Conservation (phyloP, 1,140 invertebrate species). For the Lerema accius region DNA sequence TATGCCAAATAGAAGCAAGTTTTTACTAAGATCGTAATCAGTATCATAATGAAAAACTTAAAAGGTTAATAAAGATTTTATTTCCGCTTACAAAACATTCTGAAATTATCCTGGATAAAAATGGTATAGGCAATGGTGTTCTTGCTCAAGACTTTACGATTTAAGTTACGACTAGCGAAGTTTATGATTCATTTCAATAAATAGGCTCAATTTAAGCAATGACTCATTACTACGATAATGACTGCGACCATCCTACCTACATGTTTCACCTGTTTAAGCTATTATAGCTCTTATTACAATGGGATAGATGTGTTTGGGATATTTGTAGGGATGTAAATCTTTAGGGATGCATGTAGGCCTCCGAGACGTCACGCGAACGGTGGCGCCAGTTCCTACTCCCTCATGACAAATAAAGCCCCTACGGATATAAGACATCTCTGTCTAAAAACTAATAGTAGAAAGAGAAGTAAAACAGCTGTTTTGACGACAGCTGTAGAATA, state of each 20-base stretch:
- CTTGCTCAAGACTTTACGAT: constrained; percentile 21
- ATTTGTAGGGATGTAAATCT: constrained; percentile 4
- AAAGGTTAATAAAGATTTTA: background rate
- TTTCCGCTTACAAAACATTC: background rate
- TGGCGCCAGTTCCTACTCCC: constrained; percentile 57
- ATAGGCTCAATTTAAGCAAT: constrained; percentile 52
- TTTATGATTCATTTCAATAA: constrained; percentile 47
- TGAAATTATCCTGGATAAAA: constrained; percentile 14
- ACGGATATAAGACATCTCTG: constrained; percentile 43
- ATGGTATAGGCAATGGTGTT: constrained; percentile 10
- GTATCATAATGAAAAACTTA: background rate
- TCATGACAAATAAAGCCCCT: constrained; percentile 57
- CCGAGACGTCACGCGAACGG: constrained; percentile 54
- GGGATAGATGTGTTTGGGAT: constrained; percentile 6
- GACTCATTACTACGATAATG: constrained; percentile 66
- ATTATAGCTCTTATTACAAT: constrained; percentile 10
- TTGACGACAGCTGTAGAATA: constrained; percentile 52
- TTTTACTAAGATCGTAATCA: too few species aligned
- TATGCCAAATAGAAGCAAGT: too few species aligned
- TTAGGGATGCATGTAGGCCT: constrained; percentile 9
- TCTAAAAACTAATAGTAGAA: constrained; percentile 39
- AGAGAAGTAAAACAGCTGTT: constrained; percentile 46
- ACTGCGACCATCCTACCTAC: constrained; percentile 32
- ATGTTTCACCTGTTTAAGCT: constrained; percentile 14
- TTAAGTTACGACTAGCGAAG: constrained; percentile 27